Conservation (phyloP, 2,113 vertebrate genomes). For the Azemiops feae region DNA sequence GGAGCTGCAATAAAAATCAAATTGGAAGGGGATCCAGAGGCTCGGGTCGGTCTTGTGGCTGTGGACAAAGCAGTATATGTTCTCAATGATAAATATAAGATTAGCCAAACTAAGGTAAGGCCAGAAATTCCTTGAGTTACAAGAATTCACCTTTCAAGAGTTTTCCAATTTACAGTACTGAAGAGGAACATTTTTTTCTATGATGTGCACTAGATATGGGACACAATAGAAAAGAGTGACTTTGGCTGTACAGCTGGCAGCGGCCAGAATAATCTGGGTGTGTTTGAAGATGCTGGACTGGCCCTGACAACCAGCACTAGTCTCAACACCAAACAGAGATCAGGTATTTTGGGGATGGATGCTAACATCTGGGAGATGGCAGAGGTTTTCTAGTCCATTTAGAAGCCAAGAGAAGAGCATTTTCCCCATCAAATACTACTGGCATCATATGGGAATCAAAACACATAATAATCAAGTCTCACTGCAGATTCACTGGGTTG, state of each 20-base stretch:
- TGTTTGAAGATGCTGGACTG: constrained; percentile 84
- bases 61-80: constrained; percentile 77
- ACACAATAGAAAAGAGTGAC: constrained; percentile 78
- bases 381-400: not conserved
- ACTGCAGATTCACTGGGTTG: not conserved
- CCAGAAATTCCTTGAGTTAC: not conserved
- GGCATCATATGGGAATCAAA: not conserved
- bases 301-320: constrained; percentile 63
- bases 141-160: not conserved
- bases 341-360: constrained; percentile 58
- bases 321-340: constrained; percentile 45
- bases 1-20: constrained; percentile 65
- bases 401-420: not conserved
- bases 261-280: constrained; percentile 68
- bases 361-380: not conserved
- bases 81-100: constrained; percentile 70
- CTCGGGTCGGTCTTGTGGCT: constrained; percentile 71
- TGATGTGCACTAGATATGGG: constrained; percentile 75
- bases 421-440: not conserved
- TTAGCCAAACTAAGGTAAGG: constrained; percentile 71
- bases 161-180: too few species aligned
- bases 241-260: constrained; percentile 83
- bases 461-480: not conserved
- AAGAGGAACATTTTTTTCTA: not conserved
- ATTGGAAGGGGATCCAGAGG: constrained; percentile 64